These are phyloP conservation scores for Leptopilina boulardi DNA, from an alignment of 1,140 invertebrate species.

Conservation along the genomic window DNA sequence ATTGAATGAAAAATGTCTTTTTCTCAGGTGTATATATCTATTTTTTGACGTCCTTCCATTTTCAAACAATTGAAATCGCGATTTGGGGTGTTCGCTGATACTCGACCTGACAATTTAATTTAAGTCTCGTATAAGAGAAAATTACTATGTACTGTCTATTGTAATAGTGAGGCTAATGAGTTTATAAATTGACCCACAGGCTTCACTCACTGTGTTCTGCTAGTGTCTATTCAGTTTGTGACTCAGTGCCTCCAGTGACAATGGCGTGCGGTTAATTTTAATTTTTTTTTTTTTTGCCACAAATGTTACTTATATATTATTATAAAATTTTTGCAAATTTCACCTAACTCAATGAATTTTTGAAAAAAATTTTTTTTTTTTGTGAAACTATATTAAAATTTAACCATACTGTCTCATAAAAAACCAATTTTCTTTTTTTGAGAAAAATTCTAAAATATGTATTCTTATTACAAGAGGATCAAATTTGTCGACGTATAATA, in stretches of 20 bases:
- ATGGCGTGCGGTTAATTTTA: slow-evolving; percentile 39
- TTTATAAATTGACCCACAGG: slow-evolving; percentile 71
- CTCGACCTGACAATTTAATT: slow-evolving; percentile 53
- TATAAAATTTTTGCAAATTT: no score
- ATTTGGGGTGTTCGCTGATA: slow-evolving; percentile 51
- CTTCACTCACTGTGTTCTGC: slow-evolving; percentile 48
- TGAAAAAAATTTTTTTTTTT: no score
- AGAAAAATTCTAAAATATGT: no score
- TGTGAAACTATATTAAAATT: no score
- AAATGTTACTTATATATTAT: no score
- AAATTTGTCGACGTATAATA: not conserved
- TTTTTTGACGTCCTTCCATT: not conserved
- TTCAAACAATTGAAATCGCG: slow-evolving; percentile 22
- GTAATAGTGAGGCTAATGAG: slow-evolving; percentile 68
- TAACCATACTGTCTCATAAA: no score
- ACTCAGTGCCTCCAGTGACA: slow-evolving; percentile 33
- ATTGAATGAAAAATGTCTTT: no score
- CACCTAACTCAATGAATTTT: no score
- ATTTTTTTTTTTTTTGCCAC: not conserved
- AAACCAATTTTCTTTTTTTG: no score
- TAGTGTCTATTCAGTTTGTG: slow-evolving; percentile 47
- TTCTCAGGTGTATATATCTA: no score
- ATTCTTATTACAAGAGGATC: no score
- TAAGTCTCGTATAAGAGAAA: slow-evolving; percentile 53
- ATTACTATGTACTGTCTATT: slow-evolving; percentile 51